phyloP scores from a whole-genome alignment of 2,797 vertebrate species.

The Gallirallus australis region DNA sequence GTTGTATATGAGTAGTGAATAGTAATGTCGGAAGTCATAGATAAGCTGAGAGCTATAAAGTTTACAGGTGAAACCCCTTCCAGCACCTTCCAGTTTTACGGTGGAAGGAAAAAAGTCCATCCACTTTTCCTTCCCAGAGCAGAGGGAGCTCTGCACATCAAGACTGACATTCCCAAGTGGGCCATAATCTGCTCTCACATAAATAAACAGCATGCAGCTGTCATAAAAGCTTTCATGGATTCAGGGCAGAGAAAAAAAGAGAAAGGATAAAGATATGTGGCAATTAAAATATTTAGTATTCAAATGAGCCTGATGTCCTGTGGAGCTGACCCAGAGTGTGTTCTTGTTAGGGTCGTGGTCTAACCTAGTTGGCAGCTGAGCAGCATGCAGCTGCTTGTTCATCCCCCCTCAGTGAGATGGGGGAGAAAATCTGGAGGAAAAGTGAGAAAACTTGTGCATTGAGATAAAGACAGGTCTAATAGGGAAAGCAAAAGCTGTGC shows the following conservation, averaged over 20 bases:
- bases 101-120: not conserved
- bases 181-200: not conserved
- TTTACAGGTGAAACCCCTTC: not conserved
- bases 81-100: not conserved
- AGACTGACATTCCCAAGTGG: not conserved
- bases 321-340: not conserved
- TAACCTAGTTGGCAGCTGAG: too few relatives aligned
- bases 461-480: too few relatives aligned
- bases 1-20: not conserved
- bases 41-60: not conserved
- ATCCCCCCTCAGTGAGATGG: too few relatives aligned
- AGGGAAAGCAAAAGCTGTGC: too few relatives aligned
- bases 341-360: not conserved
- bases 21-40: not conserved
- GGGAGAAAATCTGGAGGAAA: too few relatives aligned
- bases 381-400: too few relatives aligned
- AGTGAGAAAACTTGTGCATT: too few relatives aligned
- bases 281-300: conserved; percentile 58
- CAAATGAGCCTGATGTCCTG: not conserved
- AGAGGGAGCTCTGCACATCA: not conserved
- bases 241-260: not conserved
- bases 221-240: conserved; percentile 4
- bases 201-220: conserved; percentile 21
- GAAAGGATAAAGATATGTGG: not conserved
- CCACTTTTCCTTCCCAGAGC: too few relatives aligned